Conservation (phyloP, 2,797 vertebrate genomes). For the Microtus agrestis region DNA sequence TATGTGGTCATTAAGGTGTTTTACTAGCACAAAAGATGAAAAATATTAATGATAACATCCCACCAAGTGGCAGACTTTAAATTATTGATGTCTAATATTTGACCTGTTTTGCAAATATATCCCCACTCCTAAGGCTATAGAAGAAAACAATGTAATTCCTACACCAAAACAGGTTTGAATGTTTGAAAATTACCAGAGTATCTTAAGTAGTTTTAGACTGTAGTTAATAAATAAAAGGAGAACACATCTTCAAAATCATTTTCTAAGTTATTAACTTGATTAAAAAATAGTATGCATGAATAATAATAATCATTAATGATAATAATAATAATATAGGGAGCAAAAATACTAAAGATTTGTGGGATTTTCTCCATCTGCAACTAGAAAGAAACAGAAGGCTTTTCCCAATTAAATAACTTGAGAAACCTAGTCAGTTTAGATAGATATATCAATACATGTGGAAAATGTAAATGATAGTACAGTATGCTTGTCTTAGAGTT, state of each 20-base stretch:
- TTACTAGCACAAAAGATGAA: not conserved
- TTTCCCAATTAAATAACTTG: not conserved
- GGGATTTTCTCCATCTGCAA: not conserved
- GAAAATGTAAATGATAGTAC: not conserved
- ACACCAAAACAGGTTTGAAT: not conserved
- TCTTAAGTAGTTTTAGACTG: not conserved
- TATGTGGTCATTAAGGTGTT: not conserved
- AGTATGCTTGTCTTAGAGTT: not conserved
- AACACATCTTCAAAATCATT: not conserved
- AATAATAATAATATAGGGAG: too few species aligned
- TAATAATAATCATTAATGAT: not conserved
- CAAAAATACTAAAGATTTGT: not conserved
- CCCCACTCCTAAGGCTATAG: not conserved
- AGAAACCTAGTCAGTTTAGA: not conserved
- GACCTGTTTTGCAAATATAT: not conserved
- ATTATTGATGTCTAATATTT: not conserved
- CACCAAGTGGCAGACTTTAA: not conserved
- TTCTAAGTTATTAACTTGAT: not conserved
- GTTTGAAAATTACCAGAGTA: not conserved
- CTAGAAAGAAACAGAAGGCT: not conserved
- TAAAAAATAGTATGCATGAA: not conserved
- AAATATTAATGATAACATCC: not conserved
- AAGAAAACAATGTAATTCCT: not conserved
- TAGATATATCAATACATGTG: not conserved
- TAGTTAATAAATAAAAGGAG: constrained; percentile 8